Evolutionary conservation across 2,797 vertebrate genomes (phyloP), one percentile per base, ranked within the genome.

Genomic region (Anolis apletophallus): DNA sequence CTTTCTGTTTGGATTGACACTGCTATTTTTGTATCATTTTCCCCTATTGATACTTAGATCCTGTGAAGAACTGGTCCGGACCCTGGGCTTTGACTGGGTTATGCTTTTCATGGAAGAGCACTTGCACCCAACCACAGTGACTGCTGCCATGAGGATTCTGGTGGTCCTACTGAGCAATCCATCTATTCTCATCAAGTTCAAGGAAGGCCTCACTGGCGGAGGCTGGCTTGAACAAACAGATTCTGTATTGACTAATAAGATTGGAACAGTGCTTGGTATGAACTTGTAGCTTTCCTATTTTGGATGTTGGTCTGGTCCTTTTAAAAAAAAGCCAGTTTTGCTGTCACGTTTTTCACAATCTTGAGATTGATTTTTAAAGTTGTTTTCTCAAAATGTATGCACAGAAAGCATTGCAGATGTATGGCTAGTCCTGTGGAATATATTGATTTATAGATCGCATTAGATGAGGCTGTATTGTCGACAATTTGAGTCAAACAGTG

Each of bases 161-260:
- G 98, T 98, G 85, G 98, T 99, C 74, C 95, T 99, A 50, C 96
- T 99, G 88, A 99, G 98, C 91, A 99, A 98, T 94, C 98, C 98
- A 91, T 85, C 98, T 87, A 97, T 98, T 91, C 97, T 99, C 21
- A 94, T 97, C 90, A 98, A 98, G 92, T 99, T 99, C 93, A 99
- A 98, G 85, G 99, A 99, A 95, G 99, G 99, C 3, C 96, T 99
- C 90, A 97, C 97, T 12, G 99, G 99, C 0, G 99, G 99, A 40
- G 98, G 99, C 84, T 99, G 99, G 99, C 97, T 99, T 1, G 99
- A 99, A 91, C 99, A 99, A 95, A 99, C 99, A 0, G 99, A 99
- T 94, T 98, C 99, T 1, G 99, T 99, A 88, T 96, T 99, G 87
- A 99, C 98, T 85, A 99, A 99, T 83, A 99, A 99, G 95, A 99